Conservation (phyloP, 2,113 vertebrate genomes). For the Fregata magnificens region DNA sequence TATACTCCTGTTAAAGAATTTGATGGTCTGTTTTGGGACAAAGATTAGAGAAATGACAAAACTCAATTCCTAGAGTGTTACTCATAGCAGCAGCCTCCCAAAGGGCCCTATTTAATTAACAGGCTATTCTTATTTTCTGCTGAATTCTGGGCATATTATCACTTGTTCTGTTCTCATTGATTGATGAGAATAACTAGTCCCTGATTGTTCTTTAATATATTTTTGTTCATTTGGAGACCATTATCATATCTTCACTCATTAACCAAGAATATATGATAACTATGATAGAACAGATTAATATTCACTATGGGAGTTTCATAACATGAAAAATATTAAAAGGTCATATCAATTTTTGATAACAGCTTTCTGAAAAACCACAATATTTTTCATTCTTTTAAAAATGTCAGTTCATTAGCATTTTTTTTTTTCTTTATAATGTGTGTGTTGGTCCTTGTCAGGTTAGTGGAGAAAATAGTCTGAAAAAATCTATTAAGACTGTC, state of each 20-base stretch:
- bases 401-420: not conserved
- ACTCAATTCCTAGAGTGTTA: not conserved
- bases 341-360: not conserved
- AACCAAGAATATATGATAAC: not conserved
- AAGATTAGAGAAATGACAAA: not conserved
- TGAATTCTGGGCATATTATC: not conserved
- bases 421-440: not conserved
- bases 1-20: not conserved
- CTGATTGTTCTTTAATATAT: not conserved
- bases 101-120: not conserved
- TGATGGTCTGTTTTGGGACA: not conserved
- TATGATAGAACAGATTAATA: not conserved
- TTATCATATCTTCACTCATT: not conserved
- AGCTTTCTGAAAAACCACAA: not conserved
- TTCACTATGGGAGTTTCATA: not conserved
- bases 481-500: not conserved
- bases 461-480: not conserved
- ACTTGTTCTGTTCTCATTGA: not conserved
- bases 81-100: not conserved
- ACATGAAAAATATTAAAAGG: not conserved
- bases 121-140: not conserved
- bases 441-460: not conserved
- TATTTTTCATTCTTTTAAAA: not conserved
- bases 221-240: not conserved
- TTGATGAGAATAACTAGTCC: not conserved